Evolutionary conservation across 2,113 vertebrate genomes (phyloP).

Genomic region (Pelmatolapia mariae): DNA sequence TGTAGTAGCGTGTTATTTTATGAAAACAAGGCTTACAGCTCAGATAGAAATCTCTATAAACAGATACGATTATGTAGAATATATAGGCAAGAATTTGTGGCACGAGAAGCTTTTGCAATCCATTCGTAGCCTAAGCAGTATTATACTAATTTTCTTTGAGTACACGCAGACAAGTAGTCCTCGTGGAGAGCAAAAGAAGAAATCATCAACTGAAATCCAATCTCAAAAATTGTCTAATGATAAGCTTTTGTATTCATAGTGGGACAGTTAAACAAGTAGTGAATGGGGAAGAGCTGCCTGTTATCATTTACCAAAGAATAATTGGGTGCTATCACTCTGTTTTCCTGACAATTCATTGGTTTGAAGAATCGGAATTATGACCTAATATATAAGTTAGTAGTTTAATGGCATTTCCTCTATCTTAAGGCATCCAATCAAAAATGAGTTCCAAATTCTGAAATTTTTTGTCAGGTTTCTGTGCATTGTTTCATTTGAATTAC

Average conservation of each 20-base stretch:
- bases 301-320: background rate
- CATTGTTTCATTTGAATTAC: background rate
- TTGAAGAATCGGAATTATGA: background rate
- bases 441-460: background rate
- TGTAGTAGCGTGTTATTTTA: background rate
- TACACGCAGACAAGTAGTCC: background rate
- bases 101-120: background rate
- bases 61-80: background rate
- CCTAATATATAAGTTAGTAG: background rate
- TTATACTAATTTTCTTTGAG: background rate
- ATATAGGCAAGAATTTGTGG: background rate
- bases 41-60: background rate
- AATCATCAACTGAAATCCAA: background rate
- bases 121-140: background rate
- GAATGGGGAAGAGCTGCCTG: background rate
- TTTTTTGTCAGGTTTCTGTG: background rate
- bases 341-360: background rate
- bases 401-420: background rate
- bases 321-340: too few relatives aligned
- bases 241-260: background rate
- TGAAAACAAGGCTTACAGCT: slow-evolving; percentile 1
- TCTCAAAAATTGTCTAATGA: background rate
- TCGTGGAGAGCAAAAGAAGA: background rate
- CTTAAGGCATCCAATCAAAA: background rate
- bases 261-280: background rate